Base-by-base conservation (phyloP, 2,113 vertebrate genomes). In the Oryzias woworae region DNA sequence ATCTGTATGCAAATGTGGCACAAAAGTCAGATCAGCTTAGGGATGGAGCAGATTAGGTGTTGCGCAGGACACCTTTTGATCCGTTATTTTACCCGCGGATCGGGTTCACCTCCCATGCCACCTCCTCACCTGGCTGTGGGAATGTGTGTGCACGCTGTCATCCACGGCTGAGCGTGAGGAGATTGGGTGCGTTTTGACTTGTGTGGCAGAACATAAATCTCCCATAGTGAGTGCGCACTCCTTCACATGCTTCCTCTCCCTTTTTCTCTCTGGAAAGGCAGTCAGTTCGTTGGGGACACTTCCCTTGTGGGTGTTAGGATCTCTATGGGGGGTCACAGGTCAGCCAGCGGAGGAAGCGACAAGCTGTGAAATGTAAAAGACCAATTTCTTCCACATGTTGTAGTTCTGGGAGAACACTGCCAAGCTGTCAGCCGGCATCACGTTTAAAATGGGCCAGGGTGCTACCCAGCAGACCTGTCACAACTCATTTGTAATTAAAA, bases 331-430 rank as follows among this genome's bases (percentile, higher is more conserved):
- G 95, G 96, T 96, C 95, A 97, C 90, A 93, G 95, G 94, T 96
- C 92, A 92, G 89, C 85, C 91, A 88, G 90, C 88, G 91, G 92
- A 97, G 97, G 97, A 98, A 99, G 96, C 95, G 94, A 96, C 96
- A 97, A 96, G 95, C 96, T 98, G 96, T 94, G 97, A 99, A 98
- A 96, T 92, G 94, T 95, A 95, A 95, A 95, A 96, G 95, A 95
- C 92, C 95, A 97, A 99, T 98, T 95, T 94, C 93, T 98, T 96
- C 96, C 97, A 99, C 96, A 98, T 99, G 97, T 96, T 95, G 75
- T 86, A 84, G 86, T 82, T 85, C 93, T 94, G 89, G 85, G 70
- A 94, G 90, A 96, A 93, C 93, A 90, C 92, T 84, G 90, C 92
- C 88, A 89, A 93, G 92, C 82, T 97, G 94, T 95, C 90, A 91